Evolutionary conservation across 2,113 vertebrate species (phyloP), one percentile per base, ranked within the genome.

Genomic region (Trogon surrucura): DNA sequence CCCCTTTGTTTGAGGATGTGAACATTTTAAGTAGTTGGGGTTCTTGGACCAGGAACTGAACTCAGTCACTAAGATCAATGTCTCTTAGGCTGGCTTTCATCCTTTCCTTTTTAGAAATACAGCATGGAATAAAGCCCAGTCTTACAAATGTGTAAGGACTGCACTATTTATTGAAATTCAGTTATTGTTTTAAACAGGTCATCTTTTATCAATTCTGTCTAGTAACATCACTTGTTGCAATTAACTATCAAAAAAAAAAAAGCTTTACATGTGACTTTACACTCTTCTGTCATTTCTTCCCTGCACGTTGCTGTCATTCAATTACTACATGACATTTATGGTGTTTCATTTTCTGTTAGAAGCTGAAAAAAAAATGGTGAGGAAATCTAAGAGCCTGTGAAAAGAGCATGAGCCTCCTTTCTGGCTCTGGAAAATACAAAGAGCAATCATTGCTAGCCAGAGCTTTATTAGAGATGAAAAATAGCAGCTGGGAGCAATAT

Each of bases 401-500:
- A 95, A 93, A 94, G 61, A 89, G 65, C 87, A 87, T 56, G 32
- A 92, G n/a, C 13, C 61, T 78, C 22, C 25, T 84, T 91, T 91
- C 65, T 89, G 80, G 16, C 47, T 80, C 61, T 84, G 73, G 29
- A 66, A 95, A 81, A 71, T 10, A 74, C 22, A 38, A 85, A 78
- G 29, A 71, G 30, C 27, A 58, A 89, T 74, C 36, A 56, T 81
- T 74, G 64, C 56, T 54, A 84, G n/a, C 60, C 64, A 81, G 22
- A 92, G 44, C 44, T 87, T 91, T 87, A 74, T 94, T 91, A 74
- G 84, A 74, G 64, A 87, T 38, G 19, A 89, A 92, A 89, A 84
- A 81, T 34, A 93, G 48, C 69, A 84, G 25, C 73, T 70, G n/a
- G 30, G 47, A 79, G 23, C 34, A 94, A 38, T 91, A 50, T 88